These are phyloP conservation scores for Agrypnia vestita DNA, from an alignment of 1,140 invertebrate genomes.

Conservation along the genomic window DNA sequence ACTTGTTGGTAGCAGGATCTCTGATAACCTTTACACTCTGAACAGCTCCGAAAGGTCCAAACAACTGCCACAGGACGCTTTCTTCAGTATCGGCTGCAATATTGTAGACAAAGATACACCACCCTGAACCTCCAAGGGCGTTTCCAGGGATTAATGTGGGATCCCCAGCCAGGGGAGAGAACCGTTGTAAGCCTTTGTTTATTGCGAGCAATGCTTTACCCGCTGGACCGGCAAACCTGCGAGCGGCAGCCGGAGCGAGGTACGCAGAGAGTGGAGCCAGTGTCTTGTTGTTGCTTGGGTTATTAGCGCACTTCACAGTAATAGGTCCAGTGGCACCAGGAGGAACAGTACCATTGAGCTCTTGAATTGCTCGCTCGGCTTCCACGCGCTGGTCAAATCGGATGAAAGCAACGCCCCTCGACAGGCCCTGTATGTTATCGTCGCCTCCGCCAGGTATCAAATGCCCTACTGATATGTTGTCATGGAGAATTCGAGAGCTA, in stretches of 20 bases:
- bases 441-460: conserved; percentile 69
- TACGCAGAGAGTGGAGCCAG: conserved; percentile 71
- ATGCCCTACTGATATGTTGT: conserved; percentile 83
- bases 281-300: conserved; percentile 76
- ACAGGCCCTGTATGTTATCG: conserved; percentile 70
- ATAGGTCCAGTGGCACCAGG: conserved; percentile 75
- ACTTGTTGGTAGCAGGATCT: conserved; percentile 92
- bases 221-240: conserved; percentile 72
- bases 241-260: conserved; percentile 71
- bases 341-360: conserved; percentile 76
- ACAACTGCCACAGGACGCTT: conserved; percentile 92
- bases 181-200: conserved; percentile 92
- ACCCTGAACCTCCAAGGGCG: conserved; percentile 83
- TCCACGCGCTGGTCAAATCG: conserved; percentile 77
- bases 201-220: conserved; percentile 88
- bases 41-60: conserved; percentile 94
- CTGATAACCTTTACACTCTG: conserved; percentile 93
- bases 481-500: conserved; percentile 90
- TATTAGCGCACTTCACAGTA: conserved; percentile 77
- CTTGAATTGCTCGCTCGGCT: conserved; percentile 76
- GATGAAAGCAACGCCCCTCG: conserved; percentile 77
- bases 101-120: conserved; percentile 96
- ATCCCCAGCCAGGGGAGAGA: conserved; percentile 86
- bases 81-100: conserved; percentile 93
- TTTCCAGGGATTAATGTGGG: conserved; percentile 85